Conservation (phyloP, 2,797 vertebrate genomes). For the Cossypha polioptera region DNA sequence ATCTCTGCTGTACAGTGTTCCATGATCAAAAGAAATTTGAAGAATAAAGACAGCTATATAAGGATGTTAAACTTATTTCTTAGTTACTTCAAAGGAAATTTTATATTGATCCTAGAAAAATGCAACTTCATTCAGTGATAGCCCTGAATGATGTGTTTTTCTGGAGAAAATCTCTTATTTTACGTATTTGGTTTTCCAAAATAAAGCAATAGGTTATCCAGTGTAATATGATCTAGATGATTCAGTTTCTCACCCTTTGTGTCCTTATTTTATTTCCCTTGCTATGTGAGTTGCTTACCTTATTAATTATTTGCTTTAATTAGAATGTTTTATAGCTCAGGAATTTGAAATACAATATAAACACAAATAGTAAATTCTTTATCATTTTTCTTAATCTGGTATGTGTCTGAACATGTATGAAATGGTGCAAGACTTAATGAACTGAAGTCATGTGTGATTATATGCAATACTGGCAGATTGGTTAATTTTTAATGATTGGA, state of each 20-base stretch:
- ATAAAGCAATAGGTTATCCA: neutral
- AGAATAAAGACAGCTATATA: neutral
- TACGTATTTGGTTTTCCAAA: neutral
- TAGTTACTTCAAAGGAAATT: neutral
- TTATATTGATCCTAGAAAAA: neutral
- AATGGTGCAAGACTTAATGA: neutral
- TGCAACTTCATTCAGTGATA: neutral
- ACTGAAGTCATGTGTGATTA: neutral
- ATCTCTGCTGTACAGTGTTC: neutral
- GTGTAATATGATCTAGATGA: neutral
- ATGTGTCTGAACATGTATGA: neutral
- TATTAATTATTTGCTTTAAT: slow-evolving; percentile 13
- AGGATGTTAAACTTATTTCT: neutral
- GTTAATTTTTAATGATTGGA: slow-evolving; percentile 14
- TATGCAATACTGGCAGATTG: neutral
- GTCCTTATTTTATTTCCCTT: neutral
- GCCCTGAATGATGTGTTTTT: neutral
- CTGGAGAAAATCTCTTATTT: neutral
- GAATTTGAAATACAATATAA: neutral
- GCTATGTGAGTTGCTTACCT: neutral
- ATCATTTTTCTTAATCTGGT: neutral
- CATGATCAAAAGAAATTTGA: neutral
- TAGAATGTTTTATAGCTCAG: neutral
- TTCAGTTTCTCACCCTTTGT: neutral
- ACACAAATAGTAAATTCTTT: neutral